Conservation (phyloP, 2,888 invertebrate species). For the Poecilus cupreus region DNA sequence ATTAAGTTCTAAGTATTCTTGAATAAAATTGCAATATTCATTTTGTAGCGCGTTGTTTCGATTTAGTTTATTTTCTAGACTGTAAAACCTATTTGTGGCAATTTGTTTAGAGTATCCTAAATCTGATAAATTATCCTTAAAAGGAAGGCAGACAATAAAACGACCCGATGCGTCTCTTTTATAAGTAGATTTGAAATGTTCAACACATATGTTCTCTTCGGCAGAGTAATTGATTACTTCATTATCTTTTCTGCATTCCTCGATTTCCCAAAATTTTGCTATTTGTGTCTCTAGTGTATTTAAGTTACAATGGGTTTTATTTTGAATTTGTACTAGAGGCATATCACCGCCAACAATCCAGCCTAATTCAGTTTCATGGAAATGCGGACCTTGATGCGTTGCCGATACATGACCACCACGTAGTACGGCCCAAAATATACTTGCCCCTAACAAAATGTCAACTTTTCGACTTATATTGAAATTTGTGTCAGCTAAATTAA, state of each 20-base stretch:
- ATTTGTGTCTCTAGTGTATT: neutral
- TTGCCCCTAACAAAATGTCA: neutral
- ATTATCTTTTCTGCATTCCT: neutral
- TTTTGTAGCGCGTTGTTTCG: neutral
- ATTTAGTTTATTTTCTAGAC: slow-evolving; percentile 56
- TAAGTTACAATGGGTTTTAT: neutral
- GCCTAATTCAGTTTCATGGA: no score
- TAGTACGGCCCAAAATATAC: no score
- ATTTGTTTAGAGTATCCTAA: slow-evolving; percentile 57
- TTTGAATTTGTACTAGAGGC: no score
- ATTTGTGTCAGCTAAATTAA: neutral
- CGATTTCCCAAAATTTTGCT: slow-evolving; percentile 46
- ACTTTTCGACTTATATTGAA: neutral
- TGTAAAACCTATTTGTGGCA: slow-evolving; percentile 54
- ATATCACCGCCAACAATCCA: no score
- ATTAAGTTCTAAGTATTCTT: slow-evolving; percentile 51
- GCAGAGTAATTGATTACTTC: neutral
- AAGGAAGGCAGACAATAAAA: slow-evolving; percentile 24
- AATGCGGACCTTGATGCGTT: no score
- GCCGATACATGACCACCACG: no score
- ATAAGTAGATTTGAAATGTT: neutral
- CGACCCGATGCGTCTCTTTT: slow-evolving; percentile 11
- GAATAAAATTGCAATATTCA: slow-evolving; percentile 55
- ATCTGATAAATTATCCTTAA: slow-evolving; percentile 20
- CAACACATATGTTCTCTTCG: neutral